Evolutionary conservation across 2,888 invertebrate species (phyloP), one percentile per base, ranked within the genome.

Genomic region (Calliphora vomitoria): DNA sequence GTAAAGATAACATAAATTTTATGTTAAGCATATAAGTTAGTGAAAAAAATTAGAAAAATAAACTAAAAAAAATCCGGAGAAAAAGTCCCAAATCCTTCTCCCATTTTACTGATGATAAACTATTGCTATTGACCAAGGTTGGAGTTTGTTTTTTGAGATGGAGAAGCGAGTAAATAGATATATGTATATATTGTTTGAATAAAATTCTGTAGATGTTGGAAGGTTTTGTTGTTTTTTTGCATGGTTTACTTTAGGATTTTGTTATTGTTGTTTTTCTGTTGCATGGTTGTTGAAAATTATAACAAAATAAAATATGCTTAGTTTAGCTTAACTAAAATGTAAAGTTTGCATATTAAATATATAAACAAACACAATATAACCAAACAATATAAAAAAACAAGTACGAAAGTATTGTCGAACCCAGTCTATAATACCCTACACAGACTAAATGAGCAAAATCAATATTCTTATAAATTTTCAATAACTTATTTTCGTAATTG

Each of bases 1-100:
- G 8, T 18, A 55, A 66, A 64, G 66, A 81, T 74, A 81, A 66
- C 72, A 74, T 66, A 74, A 66, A 66, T 74, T 81, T 74, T 31
- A 38, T 81, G 10, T 74, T 66, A 58, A 64, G 31, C 72, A 44
- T 74, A 58, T 81, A 74, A 55, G 53, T 74, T 18, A 66, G 50
- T 69, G 41, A 38, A n/a, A 71, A 47, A 44, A 55, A 60, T 66
- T 58, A 35, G 25, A 50, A 35, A 53, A n/a, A 53, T 60, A 35
- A 60, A 60, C 60, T 13, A 31, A 35, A 60, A n/a, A 15, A 60
- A 60, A 15, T 8, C 31, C 8, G 31, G 0, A 5, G n/a, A 11
- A 71, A 69, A 35, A 18, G n/a, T 35, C 10, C 69, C 31, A 41
- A 66, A 50, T 31, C 13, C 68, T 68, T 11, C 25, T n/a, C n/a